Percentiles rank a stretch among this genome's conserved stretches.
phyloP scores from a whole-genome alignment of 2,797 vertebrate species.

The Halcyon leucocephala region DNA sequence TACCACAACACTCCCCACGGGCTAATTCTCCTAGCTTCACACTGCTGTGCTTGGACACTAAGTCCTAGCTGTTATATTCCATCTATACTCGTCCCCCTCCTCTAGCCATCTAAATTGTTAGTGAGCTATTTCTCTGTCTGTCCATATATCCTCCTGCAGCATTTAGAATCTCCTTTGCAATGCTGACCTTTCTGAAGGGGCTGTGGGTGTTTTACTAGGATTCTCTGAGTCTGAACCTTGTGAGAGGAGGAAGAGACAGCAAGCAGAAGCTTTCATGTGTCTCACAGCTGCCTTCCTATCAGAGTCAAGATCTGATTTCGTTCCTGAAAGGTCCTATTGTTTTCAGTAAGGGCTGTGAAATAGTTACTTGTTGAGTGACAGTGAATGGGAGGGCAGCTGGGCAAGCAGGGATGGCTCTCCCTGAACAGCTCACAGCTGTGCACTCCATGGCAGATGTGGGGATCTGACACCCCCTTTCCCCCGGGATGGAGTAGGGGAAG shows the following conservation, averaged over 20 bases:
- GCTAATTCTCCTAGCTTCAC: not conserved
- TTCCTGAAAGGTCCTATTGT: slow-evolving; percentile 76
- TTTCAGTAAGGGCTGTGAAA: slow-evolving; percentile 65
- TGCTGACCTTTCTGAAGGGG: not conserved
- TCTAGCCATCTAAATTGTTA: rapidly evolving
- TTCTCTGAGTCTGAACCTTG: slow-evolving; percentile 40
- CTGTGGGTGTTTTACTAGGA: not conserved
- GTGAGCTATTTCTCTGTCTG: not conserved
- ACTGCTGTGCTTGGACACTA: not conserved
- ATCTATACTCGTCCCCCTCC: rapidly evolving
- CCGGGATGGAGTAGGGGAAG: not conserved
- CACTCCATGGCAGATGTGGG: slow-evolving; percentile 29
- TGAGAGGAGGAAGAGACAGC: slow-evolving; percentile 40
- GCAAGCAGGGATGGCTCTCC: slow-evolving; percentile 40
- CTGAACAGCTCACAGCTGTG: slow-evolving; percentile 51
- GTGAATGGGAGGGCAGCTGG: slow-evolving; percentile 76
- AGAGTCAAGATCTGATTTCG: slow-evolving; percentile 67
- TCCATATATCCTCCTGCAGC: not conserved
- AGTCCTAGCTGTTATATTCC: not conserved
- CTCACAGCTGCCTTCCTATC: slow-evolving; percentile 70
- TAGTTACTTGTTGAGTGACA: slow-evolving; percentile 68
- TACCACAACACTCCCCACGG: not conserved
- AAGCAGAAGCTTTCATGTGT: slow-evolving; percentile 61
- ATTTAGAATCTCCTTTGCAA: not conserved
- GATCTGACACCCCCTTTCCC: not conserved